Conservation (phyloP, 2,797 vertebrate genomes). For the Potorous gilbertii region DNA sequence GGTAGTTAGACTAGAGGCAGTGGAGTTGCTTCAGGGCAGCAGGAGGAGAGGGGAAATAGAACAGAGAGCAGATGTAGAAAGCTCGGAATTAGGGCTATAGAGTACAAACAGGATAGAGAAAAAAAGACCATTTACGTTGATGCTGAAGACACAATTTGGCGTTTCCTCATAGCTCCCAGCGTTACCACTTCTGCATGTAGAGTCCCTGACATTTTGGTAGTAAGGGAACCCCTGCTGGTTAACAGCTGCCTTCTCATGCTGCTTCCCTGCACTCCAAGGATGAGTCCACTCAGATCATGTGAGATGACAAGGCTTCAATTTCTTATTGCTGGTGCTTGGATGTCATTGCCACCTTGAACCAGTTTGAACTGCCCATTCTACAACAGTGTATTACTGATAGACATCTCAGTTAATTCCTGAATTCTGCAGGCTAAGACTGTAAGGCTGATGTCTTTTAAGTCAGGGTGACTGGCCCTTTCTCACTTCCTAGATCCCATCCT, state of each 20-base stretch:
- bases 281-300: accelerated
- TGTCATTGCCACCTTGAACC: neutral
- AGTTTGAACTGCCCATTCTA: neutral
- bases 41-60: neutral
- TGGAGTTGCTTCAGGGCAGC: neutral
- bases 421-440: neutral
- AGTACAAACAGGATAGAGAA: neutral
- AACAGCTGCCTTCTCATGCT: too few relatives aligned
- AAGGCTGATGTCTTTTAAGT: neutral
- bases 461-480: neutral
- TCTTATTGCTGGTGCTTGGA: neutral
- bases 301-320: too few relatives aligned
- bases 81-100: neutral
- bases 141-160: neutral
- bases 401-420: neutral
- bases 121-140: neutral
- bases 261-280: neutral
- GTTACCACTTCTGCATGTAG: neutral
- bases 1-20: neutral
- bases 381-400: neutral
- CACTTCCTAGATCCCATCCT: neutral
- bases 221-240: neutral
- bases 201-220: neutral
- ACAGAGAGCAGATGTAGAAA: neutral
- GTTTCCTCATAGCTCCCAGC: neutral